Evolutionary conservation across 2,888 invertebrate genomes (phyloP), one percentile per base, ranked within the genome.

Genomic region (Tachystola acroxantha): DNA sequence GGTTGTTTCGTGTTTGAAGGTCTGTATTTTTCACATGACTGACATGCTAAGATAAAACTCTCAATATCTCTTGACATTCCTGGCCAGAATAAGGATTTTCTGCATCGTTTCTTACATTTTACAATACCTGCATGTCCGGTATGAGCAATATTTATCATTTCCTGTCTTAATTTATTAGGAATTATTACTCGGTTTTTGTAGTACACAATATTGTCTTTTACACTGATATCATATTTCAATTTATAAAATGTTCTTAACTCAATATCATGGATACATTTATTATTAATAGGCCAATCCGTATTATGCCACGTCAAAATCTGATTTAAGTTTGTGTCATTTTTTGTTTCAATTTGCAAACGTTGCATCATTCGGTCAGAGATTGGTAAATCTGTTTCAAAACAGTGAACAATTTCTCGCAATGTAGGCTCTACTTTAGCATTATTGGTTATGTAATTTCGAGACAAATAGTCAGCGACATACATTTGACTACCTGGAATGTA

Each of bases 61-160:
- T 41, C 37, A n/a, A 41, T 34, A 2, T 37, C 34, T 10, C n/a
- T 24, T 1, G 27, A 11, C 10, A 43, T 43, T 10, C 22, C 24
- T 5, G 39, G 39, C 43, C 43, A 43, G 16, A 34, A 39, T 16
- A 43, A 22, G 2, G 37, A 32, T 24, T 35, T 10, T 16, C 37
- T 29, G 9, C 37, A 39, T 10, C 43, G 32, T 12, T 36, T 20
- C 27, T 39, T 32, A 26, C 39, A 39, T 2, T 30, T 19, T 10
- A 35, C 34, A n/a, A 40, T 32, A 2, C 43, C 43, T 10, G 30
- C 10, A 19, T 43, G 42, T 2, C 37, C 37, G 7, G 36, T 33
- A 22, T 43, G 42, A 9, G 39, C 29, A 2, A 34, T 37, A 0
- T 14, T 37, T 7, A 43, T 7, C 39, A 43, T 39, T 16, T 30